Percentiles rank a stretch among this genome's conserved stretches.
phyloP scores from a whole-genome alignment of 2,888 invertebrate genomes.

The Hirtodrosophila alboralis region DNA sequence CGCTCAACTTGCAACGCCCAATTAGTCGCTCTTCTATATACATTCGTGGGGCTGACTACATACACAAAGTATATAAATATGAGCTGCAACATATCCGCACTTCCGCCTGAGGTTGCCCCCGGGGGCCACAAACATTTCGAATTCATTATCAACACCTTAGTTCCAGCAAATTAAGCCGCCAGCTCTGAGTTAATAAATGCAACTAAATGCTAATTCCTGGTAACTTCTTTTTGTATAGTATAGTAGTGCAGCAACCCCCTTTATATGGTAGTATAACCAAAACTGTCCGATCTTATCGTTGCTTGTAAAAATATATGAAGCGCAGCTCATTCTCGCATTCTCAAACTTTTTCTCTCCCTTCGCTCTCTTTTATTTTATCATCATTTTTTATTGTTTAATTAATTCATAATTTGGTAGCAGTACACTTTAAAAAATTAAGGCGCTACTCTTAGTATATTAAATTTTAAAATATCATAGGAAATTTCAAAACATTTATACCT shows the following conservation, averaged over 20 bases:
- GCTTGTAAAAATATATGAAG: conserved; percentile 59
- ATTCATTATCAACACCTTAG: conserved; percentile 79
- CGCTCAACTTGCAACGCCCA: conserved; percentile 25
- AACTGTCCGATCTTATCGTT: conserved; percentile 42
- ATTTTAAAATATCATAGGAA: too few species aligned
- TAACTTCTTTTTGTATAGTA: neutral
- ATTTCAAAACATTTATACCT: too few species aligned
- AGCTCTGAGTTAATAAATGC: conserved; percentile 63
- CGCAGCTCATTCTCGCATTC: conserved; percentile 46
- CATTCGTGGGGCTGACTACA: conserved; percentile 17
- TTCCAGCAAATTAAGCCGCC: conserved; percentile 76
- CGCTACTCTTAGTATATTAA: too few species aligned
- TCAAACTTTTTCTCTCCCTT: conserved; percentile 11
- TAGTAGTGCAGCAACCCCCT: conserved; percentile 43
- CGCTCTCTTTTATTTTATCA: neutral
- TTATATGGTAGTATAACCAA: conserved; percentile 10
- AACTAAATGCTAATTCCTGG: conserved; percentile 47
- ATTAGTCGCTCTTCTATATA: conserved; percentile 28
- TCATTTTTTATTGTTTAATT: conserved; percentile 63
- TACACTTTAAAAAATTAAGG: conserved; percentile 13
- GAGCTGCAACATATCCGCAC: conserved; percentile 50
- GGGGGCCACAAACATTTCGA: conserved; percentile 8
- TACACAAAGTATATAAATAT: too few species aligned
- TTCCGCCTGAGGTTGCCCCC: conserved; percentile 21
- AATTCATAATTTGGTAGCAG: conserved; percentile 65